These are phyloP conservation scores for Paralichthys olivaceus DNA, from an alignment of 2,113 vertebrate species.

Conservation along the genomic window DNA sequence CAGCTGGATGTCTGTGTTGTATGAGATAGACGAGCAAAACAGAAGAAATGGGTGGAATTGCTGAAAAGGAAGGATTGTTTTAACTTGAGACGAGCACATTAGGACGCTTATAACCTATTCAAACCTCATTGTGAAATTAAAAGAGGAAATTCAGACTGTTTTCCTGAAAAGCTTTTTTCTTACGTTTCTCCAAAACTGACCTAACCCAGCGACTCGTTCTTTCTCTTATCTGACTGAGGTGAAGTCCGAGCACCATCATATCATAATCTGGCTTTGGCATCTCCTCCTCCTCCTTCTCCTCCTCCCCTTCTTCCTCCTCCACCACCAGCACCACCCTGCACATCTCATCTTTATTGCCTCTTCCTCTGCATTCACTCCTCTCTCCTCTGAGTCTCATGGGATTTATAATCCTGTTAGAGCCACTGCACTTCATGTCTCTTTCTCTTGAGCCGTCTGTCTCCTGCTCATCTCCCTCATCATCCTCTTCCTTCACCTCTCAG, in stretches of 20 bases:
- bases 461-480: conserved; percentile 1
- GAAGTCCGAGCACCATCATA: neutral
- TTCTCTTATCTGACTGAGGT: neutral
- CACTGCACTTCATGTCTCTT: conserved; percentile 4
- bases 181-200: too few relatives aligned
- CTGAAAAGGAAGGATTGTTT: neutral
- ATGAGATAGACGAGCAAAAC: conserved; percentile 3
- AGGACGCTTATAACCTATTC: neutral
- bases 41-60: neutral
- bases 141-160: neutral
- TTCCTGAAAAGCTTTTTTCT: neutral
- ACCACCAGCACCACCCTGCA: too few relatives aligned
- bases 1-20: conserved; percentile 24
- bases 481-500: conserved; percentile 10
- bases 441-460: conserved; percentile 5
- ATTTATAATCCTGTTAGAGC: conserved; percentile 43
- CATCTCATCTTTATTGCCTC: neutral
- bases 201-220: neutral
- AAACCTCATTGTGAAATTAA: neutral
- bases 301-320: neutral
- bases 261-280: conserved; percentile 1
- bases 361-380: conserved; percentile 3
- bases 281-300: neutral
- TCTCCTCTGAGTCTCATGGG: conserved; percentile 18
- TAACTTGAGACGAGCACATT: neutral